phyloP scores from a whole-genome alignment of 2,888 invertebrate species.

The Carterocephalus palaemon region DNA sequence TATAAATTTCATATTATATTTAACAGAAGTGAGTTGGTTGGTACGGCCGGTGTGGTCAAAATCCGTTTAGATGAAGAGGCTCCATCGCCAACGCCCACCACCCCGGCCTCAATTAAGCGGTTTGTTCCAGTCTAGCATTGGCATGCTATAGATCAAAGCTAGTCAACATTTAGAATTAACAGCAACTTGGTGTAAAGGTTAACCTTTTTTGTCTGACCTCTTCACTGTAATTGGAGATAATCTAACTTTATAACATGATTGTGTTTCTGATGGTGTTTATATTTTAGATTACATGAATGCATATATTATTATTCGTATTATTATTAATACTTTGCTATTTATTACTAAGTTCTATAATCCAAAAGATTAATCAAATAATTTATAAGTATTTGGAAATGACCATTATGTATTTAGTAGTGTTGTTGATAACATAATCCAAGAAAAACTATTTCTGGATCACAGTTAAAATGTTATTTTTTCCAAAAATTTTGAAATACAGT shows the following conservation, averaged over 20 bases:
- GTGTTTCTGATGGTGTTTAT: no score
- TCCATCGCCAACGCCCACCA: constrained; percentile 72
- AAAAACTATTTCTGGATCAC: not conserved
- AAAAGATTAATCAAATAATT: no score
- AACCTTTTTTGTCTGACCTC: constrained; percentile 8
- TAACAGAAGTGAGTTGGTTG: constrained; percentile 81
- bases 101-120: constrained; percentile 77
- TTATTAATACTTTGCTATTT: no score
- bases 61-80: constrained; percentile 75
- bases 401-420: no score
- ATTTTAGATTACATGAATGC: not conserved
- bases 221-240: constrained; percentile 2
- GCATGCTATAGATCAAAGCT: constrained; percentile 52
- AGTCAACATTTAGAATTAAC: constrained; percentile 12
- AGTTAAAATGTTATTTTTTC: not conserved
- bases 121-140: constrained; percentile 61
- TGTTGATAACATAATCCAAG: no score
- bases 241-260: constrained; percentile 10
- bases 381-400: no score
- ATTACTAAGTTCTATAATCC: no score
- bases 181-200: constrained; percentile 16
- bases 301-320: no score
- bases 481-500: not conserved
- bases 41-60: constrained; percentile 81
- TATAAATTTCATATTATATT: constrained; percentile 42